Conservation (phyloP, 2,113 vertebrate genomes). For the Eudorcas thomsonii region DNA sequence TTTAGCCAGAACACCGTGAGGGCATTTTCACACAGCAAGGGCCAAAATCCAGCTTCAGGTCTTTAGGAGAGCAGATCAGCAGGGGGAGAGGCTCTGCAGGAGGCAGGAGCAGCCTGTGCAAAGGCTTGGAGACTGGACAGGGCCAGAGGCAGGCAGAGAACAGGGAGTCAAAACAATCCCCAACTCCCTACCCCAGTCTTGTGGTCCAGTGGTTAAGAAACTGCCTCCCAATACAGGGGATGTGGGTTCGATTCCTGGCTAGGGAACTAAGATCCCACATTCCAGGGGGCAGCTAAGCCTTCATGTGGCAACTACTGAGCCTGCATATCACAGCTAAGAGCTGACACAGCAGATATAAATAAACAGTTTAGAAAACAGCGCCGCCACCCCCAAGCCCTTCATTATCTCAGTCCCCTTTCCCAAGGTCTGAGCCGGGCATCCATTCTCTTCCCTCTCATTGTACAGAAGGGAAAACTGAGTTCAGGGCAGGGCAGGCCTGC, state of each 20-base stretch:
- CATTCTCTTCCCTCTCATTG: neutral
- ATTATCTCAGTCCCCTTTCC: neutral
- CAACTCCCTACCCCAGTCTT: neutral
- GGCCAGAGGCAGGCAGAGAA: neutral
- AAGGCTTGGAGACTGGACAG: neutral
- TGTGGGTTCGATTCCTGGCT: neutral
- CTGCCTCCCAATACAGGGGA: neutral
- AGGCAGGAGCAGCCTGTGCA: neutral
- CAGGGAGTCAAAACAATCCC: neutral
- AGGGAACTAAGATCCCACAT: neutral
- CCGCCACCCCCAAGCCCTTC: neutral
- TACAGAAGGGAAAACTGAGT: neutral
- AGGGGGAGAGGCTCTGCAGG: neutral
- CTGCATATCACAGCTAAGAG: neutral
- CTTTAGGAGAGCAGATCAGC: neutral
- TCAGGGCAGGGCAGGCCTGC: neutral
- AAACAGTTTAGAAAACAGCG: neutral
- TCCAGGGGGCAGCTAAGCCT: neutral
- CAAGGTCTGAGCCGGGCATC: neutral
- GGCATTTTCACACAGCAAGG: no score
- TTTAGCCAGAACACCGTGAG: neutral
- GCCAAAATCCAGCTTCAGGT: neutral
- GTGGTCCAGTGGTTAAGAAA: neutral
- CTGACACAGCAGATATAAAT: neutral
- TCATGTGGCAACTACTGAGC: neutral